A percentile compares a stretch with the other conserved stretches of the same genome.
These are phyloP conservation scores for Rhodophaea formosa DNA, from an alignment of 2,888 invertebrate genomes.

Conservation along the genomic window DNA sequence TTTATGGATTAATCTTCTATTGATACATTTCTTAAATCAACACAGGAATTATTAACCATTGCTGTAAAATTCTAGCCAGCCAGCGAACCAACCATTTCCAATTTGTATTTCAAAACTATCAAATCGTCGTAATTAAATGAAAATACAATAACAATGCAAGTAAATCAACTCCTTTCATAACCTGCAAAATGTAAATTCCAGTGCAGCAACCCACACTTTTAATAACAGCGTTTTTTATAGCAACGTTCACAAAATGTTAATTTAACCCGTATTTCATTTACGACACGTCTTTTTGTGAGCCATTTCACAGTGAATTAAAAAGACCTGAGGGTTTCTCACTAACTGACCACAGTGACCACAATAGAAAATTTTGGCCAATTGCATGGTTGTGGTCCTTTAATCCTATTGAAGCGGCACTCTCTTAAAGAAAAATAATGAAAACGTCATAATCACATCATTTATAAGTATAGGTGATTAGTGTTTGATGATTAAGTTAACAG, in stretches of 20 bases:
- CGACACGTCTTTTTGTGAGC: not conserved
- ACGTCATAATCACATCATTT: too few relatives aligned
- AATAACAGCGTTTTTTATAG: constrained; percentile 4
- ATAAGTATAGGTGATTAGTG: too few relatives aligned
- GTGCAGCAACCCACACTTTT: constrained; percentile 4
- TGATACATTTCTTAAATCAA: not conserved
- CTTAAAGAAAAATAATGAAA: too few relatives aligned
- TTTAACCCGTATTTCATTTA: not conserved
- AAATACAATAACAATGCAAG: not conserved
- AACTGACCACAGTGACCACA: too few relatives aligned
- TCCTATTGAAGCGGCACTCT: too few relatives aligned
- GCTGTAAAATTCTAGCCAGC: too few relatives aligned
- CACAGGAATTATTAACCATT: not conserved
- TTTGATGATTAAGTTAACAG: too few relatives aligned
- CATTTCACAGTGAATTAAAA: constrained; percentile 23
- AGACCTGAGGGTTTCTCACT: constrained; percentile 8
- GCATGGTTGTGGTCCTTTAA: too few relatives aligned
- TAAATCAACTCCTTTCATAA: constrained; percentile 9
- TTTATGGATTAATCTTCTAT: too few relatives aligned
- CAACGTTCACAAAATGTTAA: constrained; percentile 3
- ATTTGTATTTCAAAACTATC: not conserved
- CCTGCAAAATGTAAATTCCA: constrained; percentile 2
- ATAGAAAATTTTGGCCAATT: too few relatives aligned
- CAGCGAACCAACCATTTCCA: too few relatives aligned
- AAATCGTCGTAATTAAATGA: not conserved